Conservation (phyloP, 2,113 vertebrate species). For the Rattus rattus region DNA sequence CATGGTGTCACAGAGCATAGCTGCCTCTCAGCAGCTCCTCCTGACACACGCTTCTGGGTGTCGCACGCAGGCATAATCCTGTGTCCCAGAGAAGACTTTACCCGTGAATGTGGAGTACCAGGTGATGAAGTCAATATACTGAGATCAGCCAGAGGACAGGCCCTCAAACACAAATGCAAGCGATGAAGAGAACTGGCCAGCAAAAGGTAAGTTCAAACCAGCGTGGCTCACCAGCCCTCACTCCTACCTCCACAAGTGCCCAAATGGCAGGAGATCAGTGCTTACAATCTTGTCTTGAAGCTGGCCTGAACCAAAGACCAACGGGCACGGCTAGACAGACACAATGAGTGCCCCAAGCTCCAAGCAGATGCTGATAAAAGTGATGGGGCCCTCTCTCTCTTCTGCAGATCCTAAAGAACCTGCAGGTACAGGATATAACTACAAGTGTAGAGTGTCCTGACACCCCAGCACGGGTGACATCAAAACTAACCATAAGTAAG, state of each 20-base stretch:
- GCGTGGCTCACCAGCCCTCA: not conserved
- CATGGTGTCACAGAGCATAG: not conserved
- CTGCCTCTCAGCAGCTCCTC: not conserved
- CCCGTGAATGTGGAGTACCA: not conserved
- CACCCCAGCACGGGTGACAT: not conserved
- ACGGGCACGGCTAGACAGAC: not conserved
- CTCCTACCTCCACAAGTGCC: not conserved
- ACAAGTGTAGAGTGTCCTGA: not conserved
- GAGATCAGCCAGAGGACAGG: not conserved
- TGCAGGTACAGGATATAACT: not conserved
- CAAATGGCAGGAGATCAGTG: not conserved
- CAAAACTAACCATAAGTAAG: not conserved
- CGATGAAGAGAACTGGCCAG: not conserved
- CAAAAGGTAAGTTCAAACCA: not conserved
- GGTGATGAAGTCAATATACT: not conserved
- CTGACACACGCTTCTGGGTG: fast-evolving
- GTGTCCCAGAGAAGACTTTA: not conserved
- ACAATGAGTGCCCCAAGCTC: not conserved
- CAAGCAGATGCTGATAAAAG: not conserved
- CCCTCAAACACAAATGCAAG: not conserved
- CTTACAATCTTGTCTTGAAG: not conserved
- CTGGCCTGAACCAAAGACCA: not conserved
- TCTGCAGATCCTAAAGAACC: not conserved
- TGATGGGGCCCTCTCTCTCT: not conserved
- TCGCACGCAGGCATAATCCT: not conserved